A percentile compares a stretch with the other conserved stretches of the same genome.
Evolutionary conservation across 2,888 invertebrate genomes (phyloP).

Genomic region (Caenorhabditis auriculariae): DNA sequence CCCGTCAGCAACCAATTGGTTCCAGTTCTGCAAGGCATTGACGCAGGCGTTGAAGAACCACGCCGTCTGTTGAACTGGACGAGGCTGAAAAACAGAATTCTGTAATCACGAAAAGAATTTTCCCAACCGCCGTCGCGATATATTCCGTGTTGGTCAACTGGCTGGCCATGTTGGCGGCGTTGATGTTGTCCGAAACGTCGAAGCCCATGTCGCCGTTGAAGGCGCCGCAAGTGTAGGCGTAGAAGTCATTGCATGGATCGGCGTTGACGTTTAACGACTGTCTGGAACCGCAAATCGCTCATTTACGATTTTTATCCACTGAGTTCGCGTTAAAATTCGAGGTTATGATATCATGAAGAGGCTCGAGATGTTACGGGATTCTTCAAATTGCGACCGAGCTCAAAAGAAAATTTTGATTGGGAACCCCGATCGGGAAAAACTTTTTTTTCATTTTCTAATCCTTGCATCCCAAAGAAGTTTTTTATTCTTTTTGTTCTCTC

Average conservation of each 20-base stretch:
- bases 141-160: slow-evolving; percentile 21
- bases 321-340: too few relatives aligned
- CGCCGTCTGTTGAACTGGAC: slow-evolving; percentile 30
- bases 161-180: slow-evolving; percentile 22
- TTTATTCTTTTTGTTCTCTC: neutral
- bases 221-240: slow-evolving; percentile 42
- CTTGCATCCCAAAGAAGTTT: too few relatives aligned
- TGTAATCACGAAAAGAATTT: too few relatives aligned
- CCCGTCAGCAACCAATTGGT: slow-evolving; percentile 13
- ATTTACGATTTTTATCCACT: too few relatives aligned
- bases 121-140: slow-evolving; percentile 19
- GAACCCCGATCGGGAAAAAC: too few relatives aligned
- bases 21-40: slow-evolving; percentile 26
- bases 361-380: too few relatives aligned
- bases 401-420: too few relatives aligned
- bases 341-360: too few relatives aligned
- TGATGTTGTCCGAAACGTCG: slow-evolving; percentile 33
- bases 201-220: slow-evolving; percentile 28
- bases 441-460: too few relatives aligned
- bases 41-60: slow-evolving; percentile 32
- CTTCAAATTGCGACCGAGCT: too few relatives aligned
- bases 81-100: slow-evolving; percentile 19
- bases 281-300: slow-evolving; percentile 10
- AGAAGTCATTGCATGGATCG: slow-evolving; percentile 52
- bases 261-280: slow-evolving; percentile 29